Percentiles rank a stretch among this genome's conserved stretches.
Conservation (phyloP, 2,888 invertebrate genomes). For the Thymelicus lineola region DNA sequence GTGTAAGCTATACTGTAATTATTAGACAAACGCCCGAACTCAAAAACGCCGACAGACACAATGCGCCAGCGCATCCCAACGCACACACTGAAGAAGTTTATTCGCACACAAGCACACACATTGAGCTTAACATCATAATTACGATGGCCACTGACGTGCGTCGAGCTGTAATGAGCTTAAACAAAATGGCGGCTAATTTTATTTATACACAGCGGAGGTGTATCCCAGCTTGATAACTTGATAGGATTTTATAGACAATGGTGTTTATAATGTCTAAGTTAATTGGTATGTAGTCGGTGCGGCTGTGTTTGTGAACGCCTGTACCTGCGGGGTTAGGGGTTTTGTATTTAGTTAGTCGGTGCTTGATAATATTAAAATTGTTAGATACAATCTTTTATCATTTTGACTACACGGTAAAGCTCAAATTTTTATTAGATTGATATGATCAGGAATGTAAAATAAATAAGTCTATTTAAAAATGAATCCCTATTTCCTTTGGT, state of each 20-base stretch:
- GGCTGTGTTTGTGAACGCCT: background rate
- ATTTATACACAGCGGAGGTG: conserved; percentile 59
- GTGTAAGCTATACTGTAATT: conserved; percentile 82
- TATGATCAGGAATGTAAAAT: background rate
- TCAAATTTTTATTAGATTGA: background rate
- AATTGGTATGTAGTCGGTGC: conserved; percentile 14
- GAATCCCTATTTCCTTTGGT: too few relatives aligned
- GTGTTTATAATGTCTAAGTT: conserved; percentile 35
- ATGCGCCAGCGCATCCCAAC: conserved; percentile 45
- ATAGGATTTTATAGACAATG: conserved; percentile 55
- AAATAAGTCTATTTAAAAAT: too few relatives aligned
- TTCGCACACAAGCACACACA: conserved; percentile 61
- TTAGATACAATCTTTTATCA: background rate
- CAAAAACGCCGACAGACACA: conserved; percentile 78
- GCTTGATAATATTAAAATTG: background rate
- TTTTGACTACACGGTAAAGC: background rate
- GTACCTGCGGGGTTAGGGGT: too few relatives aligned
- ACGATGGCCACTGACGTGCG: conserved; percentile 81
- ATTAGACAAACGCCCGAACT: conserved; percentile 76
- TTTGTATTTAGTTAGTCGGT: background rate
- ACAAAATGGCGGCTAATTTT: conserved; percentile 83
- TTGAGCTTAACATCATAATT: conserved; percentile 74
- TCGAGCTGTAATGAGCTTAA: conserved; percentile 82
- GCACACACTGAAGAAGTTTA: conserved; percentile 55
- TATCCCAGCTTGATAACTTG: conserved; percentile 69